These are phyloP conservation scores for Dicyrtoma fusca DNA, from an alignment of 2,888 invertebrate species.

Conservation along the genomic window DNA sequence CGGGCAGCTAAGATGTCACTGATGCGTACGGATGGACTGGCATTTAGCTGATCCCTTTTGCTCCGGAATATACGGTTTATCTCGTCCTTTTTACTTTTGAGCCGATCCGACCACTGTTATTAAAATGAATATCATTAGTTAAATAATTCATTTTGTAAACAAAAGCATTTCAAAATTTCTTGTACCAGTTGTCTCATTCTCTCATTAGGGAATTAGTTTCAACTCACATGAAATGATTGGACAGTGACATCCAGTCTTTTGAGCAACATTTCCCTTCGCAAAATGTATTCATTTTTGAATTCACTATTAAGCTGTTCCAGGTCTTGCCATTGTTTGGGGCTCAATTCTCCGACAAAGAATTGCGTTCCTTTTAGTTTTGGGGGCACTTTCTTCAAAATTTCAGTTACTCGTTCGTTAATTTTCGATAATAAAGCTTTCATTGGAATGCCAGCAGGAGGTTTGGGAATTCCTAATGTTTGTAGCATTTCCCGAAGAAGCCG, in stretches of 20 bases:
- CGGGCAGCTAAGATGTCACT: constrained; percentile 83
- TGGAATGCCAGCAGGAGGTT: constrained; percentile 83
- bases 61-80: constrained; percentile 67
- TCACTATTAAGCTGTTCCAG: constrained; percentile 72
- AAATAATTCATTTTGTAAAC: not conserved
- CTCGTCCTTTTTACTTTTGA: constrained; percentile 73
- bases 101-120: constrained; percentile 78
- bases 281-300: constrained; percentile 78
- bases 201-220: no score
- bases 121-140: not conserved
- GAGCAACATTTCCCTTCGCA: constrained; percentile 82
- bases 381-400: constrained; percentile 59
- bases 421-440: constrained; percentile 76
- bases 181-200: not conserved
- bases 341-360: constrained; percentile 71
- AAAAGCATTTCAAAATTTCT: no score
- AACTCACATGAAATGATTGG: constrained; percentile 84
- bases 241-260: constrained; percentile 93
- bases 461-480: constrained; percentile 78
- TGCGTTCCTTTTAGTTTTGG: constrained; percentile 73
- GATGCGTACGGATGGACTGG: constrained; percentile 70
- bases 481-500: constrained; percentile 76
- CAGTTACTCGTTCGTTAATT: constrained; percentile 67
- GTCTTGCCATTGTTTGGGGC: constrained; percentile 80
- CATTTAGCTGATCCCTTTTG: constrained; percentile 63